Evolutionary conservation across 2,113 vertebrate species (phyloP).

Genomic region (Crotophaga sulcirostris): DNA sequence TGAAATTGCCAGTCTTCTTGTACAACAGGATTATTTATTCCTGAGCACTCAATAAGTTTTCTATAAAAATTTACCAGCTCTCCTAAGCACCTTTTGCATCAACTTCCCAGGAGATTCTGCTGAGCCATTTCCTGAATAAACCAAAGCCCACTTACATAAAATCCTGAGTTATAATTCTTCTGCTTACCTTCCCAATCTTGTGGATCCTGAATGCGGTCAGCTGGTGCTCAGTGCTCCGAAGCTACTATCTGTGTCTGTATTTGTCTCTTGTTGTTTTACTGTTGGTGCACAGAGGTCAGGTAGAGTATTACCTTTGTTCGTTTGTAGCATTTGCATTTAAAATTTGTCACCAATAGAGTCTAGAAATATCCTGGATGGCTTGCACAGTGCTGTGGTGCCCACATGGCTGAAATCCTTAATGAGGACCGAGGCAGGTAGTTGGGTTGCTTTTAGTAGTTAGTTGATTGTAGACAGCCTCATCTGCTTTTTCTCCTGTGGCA

Average conservation of each 20-base stretch:
- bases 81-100: neutral
- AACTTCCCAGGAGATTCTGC: neutral
- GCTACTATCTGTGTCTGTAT: neutral
- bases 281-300: neutral
- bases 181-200: neutral
- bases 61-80: neutral
- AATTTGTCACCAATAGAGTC: neutral
- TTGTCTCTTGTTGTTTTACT: neutral
- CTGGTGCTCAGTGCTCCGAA: neutral
- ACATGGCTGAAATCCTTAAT: neutral
- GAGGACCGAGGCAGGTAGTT: neutral
- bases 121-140: neutral
- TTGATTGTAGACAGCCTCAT: neutral
- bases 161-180: neutral
- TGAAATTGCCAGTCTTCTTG: neutral
- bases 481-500: neutral
- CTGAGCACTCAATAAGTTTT: neutral
- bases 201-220: neutral
- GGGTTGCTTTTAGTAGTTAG: neutral
- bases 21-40: neutral
- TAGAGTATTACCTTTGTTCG: neutral
- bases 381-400: neutral
- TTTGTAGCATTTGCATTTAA: neutral
- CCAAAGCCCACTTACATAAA: neutral
- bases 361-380: neutral